These are phyloP conservation scores for Chrysopa pallens DNA, from an alignment of 1,140 invertebrate genomes.

Conservation along the genomic window DNA sequence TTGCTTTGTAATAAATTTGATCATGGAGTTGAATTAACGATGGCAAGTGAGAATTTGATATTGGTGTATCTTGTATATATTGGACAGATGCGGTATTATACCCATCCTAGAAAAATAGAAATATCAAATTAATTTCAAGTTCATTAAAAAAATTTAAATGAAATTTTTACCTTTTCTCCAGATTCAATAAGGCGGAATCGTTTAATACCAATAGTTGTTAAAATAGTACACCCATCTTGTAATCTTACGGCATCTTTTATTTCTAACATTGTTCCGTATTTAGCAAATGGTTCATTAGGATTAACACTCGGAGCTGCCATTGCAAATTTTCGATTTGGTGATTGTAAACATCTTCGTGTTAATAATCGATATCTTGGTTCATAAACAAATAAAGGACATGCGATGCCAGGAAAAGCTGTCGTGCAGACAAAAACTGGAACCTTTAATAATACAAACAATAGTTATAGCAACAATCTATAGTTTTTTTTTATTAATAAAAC, in stretches of 20 bases:
- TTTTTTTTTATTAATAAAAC: too few relatives aligned
- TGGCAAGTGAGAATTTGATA: constrained; percentile 30
- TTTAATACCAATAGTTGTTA: constrained; percentile 64
- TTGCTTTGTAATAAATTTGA: constrained; percentile 40
- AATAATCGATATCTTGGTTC: constrained; percentile 80
- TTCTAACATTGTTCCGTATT: constrained; percentile 64
- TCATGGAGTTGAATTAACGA: constrained; percentile 43
- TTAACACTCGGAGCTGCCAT: constrained; percentile 45
- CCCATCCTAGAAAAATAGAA: constrained; percentile 43
- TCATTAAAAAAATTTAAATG: too few relatives aligned
- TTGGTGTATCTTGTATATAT: constrained; percentile 46
- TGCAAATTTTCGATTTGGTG: constrained; percentile 65
- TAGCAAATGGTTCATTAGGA: constrained; percentile 40
- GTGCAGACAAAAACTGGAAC: constrained; percentile 83
- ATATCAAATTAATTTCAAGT: neutral
- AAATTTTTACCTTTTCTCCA: constrained; percentile 30
- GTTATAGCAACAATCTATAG: too few relatives aligned
- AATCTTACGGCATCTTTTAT: constrained; percentile 70
- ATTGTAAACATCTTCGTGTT: constrained; percentile 70
- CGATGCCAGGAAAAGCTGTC: constrained; percentile 67
- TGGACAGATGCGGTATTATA: constrained; percentile 72
- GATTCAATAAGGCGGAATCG: constrained; percentile 64
- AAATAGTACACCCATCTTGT: constrained; percentile 69
- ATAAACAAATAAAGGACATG: constrained; percentile 80
- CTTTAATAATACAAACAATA: constrained; percentile 16